Evolutionary conservation across 1,140 invertebrate genomes (phyloP), one percentile per base, ranked within the genome.

Genomic region (Scylla paramamosain): DNA sequence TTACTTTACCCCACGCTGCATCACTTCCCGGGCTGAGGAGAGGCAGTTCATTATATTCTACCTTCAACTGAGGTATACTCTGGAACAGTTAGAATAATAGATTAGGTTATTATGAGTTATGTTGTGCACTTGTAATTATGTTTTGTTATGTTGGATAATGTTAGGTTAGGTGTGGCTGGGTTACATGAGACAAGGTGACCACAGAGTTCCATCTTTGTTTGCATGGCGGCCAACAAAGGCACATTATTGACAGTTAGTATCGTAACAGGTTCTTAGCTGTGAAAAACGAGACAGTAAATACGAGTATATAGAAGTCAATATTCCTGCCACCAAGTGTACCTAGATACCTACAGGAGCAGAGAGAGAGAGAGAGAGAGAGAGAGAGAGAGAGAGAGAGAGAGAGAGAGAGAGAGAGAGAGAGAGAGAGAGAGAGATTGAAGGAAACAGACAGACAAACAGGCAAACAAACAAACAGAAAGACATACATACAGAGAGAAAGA

Each of bases 301-400:
- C n/a, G n/a, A n/a, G n/a, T n/a, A 77, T 77, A n/a, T 77, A 77
- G 20, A 77, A 77, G 67, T 77, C 67, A n/a, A 77, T 77, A 77
- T 7, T 7, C 8, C 20, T 77, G n/a, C 67, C 67, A n/a, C n/a
- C 67, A 77, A 77, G 52, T 16, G 52, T 20, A 59, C 52, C 39
- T 39, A 59, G 20, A 59, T 59, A 59, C 10, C 2, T 12, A 4
- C 10, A 20, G 52, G 52, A n/a, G 25, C 10, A 88, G 86, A 32
- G 86, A 8, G 31, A 32, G 86, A 32, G 86, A 31, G 31, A 88
- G 86, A 88, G 86, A 88, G 86, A 88, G 86, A 39, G 86, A 88
- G 86, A 88, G 86, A 88, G 86, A 88, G 86, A 39, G 29, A 32
- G 29, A 86, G 4, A 86, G 32, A 39, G 86, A 88, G 29, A 88